Evolutionary conservation across 2,888 invertebrate species (phyloP), one percentile per base, ranked within the genome.

Genomic region (Nowickia ferox): DNA sequence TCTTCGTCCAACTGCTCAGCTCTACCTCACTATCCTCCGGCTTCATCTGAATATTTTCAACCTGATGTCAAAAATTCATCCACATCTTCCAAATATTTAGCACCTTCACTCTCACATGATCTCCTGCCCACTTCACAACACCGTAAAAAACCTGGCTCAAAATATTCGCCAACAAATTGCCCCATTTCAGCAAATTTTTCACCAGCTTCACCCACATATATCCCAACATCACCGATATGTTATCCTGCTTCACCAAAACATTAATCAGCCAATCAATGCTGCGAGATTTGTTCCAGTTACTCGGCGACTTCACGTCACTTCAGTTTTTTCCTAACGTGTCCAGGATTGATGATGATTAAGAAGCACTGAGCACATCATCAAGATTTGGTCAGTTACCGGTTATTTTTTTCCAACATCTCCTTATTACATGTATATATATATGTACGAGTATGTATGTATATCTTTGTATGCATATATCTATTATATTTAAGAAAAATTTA

Each of bases 211-310:
- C 97, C 97, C 97, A 86, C 95, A 96, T 75, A 0, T 96, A 96
- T 88, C 97, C 97, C 95, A 96, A 74, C 1, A 96, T 96, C 96
- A 87, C 98, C 97, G 0, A 96, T 96, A 88, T 98, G 98, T 92
- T 96, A 96, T 1, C 97, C 97, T 2, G 96, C 96, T 96, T 96
- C 96, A 9, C 97, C 97, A 4, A 96, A 96, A 1, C 92, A 92
- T 81, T 95, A 83, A 17, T 96, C 97, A 94, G 96, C 89, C 95
- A 97, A 44, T 94, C 95, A 92, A 84, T 93, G 92, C 85, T 93
- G 96, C 4, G 96, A 97, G 0, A 95, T 96, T 11, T 95, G 96
- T 9, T 96, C 96, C n/a, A n/a, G n/a, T n/a, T n/a, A n/a, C n/a
- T n/a, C n/a, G n/a, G n/a, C n/a, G n/a, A n/a, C n/a, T n/a, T n/a